phyloP scores from a whole-genome alignment of 37 sponge, comb jelly and placozoan species.

The Ianthella basta region DNA sequence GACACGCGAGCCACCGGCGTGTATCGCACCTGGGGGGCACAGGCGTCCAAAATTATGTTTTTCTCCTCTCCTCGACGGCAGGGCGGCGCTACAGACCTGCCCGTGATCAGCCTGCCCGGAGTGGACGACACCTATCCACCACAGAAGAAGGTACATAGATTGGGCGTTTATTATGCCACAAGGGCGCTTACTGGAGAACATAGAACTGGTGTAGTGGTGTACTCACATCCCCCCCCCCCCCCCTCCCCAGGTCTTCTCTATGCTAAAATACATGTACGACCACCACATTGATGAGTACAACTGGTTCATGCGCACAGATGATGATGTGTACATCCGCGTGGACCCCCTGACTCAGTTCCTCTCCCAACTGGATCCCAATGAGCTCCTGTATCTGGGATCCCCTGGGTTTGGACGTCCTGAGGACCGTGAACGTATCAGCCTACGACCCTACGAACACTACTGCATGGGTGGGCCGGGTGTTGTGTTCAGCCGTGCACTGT shows the following conservation, averaged over 20 bases:
- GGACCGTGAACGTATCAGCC: constrained; percentile 43
- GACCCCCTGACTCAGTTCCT: constrained; percentile 52
- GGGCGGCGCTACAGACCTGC: neutral
- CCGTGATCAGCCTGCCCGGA: constrained; percentile 31
- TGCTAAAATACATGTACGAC: constrained; percentile 80
- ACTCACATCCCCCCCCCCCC: neutral
- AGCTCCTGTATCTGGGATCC: constrained; percentile 57
- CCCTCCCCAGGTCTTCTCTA: constrained; percentile 35
- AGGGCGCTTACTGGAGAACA: neutral
- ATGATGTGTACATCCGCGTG: constrained; percentile 70
- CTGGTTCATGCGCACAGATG: constrained; percentile 83
- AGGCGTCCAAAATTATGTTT: constrained; percentile 43
- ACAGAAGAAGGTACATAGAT: constrained; percentile 66
- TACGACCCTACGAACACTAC: constrained; percentile 52
- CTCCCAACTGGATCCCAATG: constrained; percentile 41
- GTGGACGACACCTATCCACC: constrained; percentile 78
- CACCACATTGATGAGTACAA: constrained; percentile 67
- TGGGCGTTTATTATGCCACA: too few species aligned
- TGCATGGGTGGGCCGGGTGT: constrained; percentile 80
- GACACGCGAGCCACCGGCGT: constrained; percentile 51
- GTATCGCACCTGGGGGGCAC: constrained; percentile 70
- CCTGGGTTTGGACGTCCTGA: constrained; percentile 59
- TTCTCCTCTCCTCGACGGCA: constrained; percentile 34
- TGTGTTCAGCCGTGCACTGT: constrained; percentile 58
- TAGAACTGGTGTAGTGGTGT: neutral